These are phyloP conservation scores for Pelagia noctiluca DNA, from an alignment of 30 jellyfish, hydroid and myxozoan genomes.

Conservation along the genomic window DNA sequence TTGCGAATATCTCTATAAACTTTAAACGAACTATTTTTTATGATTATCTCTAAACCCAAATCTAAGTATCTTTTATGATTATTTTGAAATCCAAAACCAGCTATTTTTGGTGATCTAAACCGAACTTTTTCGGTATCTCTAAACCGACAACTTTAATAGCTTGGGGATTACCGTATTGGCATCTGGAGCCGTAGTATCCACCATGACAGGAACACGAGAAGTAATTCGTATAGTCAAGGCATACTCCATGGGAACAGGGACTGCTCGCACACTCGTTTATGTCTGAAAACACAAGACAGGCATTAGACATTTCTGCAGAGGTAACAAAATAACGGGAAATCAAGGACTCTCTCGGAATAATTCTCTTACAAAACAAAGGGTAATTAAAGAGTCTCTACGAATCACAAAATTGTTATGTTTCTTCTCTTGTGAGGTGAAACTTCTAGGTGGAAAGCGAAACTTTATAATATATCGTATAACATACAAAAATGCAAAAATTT, in stretches of 20 bases:
- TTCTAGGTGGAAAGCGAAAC: not conserved
- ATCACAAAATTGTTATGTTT: not conserved
- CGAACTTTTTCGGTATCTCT: not conserved
- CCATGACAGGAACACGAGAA: slow-evolving; percentile 28
- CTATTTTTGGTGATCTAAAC: no score
- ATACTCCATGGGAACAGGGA: slow-evolving; percentile 48
- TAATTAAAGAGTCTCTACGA: not conserved
- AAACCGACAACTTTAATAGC: not conserved
- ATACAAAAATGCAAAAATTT: no score
- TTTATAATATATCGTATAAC: no score
- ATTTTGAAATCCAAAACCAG: not conserved
- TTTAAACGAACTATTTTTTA: no score
- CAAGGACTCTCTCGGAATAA: not conserved
- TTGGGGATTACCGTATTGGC: slow-evolving; percentile 28
- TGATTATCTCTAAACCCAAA: not conserved
- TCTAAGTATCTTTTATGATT: not conserved
- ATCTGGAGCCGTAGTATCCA: slow-evolving; percentile 48
- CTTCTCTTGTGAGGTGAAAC: not conserved
- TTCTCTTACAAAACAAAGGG: not conserved
- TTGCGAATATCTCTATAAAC: not conserved
- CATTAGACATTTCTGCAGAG: not conserved
- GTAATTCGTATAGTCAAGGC: slow-evolving; percentile 21
- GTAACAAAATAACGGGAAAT: not conserved
- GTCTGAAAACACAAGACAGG: not conserved
- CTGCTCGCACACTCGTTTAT: slow-evolving; percentile 41